phyloP scores from a whole-genome alignment of 1,140 invertebrate species.

The Cotesia glomerata region DNA sequence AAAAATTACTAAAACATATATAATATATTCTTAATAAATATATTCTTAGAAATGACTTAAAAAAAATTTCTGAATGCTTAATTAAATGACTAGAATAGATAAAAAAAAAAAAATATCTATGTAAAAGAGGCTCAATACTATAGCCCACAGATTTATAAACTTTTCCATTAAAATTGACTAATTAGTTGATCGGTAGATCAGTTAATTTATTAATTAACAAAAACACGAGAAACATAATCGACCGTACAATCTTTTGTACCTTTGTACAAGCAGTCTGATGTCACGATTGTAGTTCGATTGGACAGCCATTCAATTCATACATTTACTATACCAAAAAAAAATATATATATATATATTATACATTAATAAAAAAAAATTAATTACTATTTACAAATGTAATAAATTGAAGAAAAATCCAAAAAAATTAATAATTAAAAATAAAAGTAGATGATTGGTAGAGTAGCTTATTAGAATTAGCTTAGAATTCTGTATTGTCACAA shows the following conservation, averaged over 20 bases:
- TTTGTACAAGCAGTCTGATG: constrained; percentile 20
- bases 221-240: constrained; percentile 21
- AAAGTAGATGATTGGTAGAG: not conserved
- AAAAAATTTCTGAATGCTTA: not conserved
- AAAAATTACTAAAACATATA: not conserved
- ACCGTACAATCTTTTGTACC: constrained; percentile 26
- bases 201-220: not conserved
- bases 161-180: not conserved
- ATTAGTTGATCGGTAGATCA: not conserved
- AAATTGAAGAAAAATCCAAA: no score
- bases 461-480: no score
- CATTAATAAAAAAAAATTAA: no score
- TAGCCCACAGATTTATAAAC: not conserved
- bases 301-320: not conserved
- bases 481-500: not conserved
- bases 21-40: not conserved
- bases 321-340: not conserved
- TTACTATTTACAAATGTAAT: no score
- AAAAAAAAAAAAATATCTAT: not conserved
- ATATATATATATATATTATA: not conserved
- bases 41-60: no score
- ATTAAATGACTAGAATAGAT: not conserved
- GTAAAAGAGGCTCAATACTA: not conserved
- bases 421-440: not conserved
- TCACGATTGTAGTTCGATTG: constrained; percentile 8